Evolutionary conservation across 2,797 vertebrate species (phyloP).

Genomic region (Apogon talboti): DNA sequence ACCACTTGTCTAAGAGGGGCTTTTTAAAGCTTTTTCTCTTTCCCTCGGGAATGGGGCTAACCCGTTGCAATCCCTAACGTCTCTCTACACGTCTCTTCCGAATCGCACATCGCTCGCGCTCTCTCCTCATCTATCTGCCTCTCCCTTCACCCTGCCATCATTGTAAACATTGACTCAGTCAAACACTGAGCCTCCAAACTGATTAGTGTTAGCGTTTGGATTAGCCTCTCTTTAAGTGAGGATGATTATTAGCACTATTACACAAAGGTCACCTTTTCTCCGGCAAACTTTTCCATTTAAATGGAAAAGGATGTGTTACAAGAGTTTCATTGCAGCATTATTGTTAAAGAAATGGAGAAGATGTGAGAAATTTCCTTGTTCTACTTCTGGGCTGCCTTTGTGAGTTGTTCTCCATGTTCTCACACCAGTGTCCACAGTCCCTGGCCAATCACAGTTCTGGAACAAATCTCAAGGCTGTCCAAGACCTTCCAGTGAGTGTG

Average conservation of each 20-base stretch:
- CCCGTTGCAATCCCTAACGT: constrained; percentile 81
- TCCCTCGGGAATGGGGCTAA: constrained; percentile 79
- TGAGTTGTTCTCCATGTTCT: neutral
- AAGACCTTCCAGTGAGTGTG: constrained; percentile 11
- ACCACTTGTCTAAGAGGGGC: constrained; percentile 83
- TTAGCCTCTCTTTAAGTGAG: constrained; percentile 82
- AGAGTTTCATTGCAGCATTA: constrained; percentile 20
- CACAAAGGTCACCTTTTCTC: constrained; percentile 82
- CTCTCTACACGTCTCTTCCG: constrained; percentile 73
- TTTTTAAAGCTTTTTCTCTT: constrained; percentile 81
- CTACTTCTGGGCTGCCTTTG: neutral
- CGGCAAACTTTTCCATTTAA: constrained; percentile 69
- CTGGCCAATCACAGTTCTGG: constrained; percentile 2
- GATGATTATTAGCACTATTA: constrained; percentile 81
- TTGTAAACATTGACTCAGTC: constrained; percentile 84
- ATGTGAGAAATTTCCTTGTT: neutral
- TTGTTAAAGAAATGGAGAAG: constrained; percentile 11
- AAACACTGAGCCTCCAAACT: constrained; percentile 79
- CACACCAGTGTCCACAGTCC: neutral
- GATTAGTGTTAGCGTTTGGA: constrained; percentile 84
- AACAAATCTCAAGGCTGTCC: neutral
- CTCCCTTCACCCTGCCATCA: constrained; percentile 70
- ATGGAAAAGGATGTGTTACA: constrained; percentile 50
- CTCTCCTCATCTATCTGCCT: constrained; percentile 45
- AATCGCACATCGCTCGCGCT: constrained; percentile 61